A percentile compares a stretch with the other conserved stretches of the same genome.
Conservation (phyloP, 2,888 invertebrate genomes). For the Sarcophaga subvicina region DNA sequence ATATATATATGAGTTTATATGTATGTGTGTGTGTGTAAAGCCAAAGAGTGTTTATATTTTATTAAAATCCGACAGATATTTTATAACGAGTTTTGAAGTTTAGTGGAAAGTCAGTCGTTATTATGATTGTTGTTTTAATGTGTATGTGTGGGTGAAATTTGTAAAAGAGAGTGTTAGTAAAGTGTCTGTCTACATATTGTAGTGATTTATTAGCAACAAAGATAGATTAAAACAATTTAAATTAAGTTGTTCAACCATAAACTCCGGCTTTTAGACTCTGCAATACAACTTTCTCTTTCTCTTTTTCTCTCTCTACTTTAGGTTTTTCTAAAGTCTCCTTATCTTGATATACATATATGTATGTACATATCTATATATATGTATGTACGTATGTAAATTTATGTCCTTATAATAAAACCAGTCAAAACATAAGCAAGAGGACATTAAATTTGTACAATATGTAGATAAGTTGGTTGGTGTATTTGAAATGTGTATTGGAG, state of each 20-base stretch:
- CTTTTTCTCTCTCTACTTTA: too few species aligned
- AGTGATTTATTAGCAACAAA: constrained; percentile 77
- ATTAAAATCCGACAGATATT: neutral
- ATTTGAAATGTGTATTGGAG: neutral
- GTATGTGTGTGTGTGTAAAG: neutral
- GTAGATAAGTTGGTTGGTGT: constrained; percentile 20
- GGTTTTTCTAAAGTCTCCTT: too few species aligned
- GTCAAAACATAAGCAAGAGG: constrained; percentile 36
- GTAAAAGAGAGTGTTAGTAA: neutral
- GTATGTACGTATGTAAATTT: neutral
- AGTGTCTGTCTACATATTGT: constrained; percentile 52
- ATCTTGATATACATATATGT: too few species aligned
- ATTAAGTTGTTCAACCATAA: constrained; percentile 79
- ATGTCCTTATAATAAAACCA: neutral
- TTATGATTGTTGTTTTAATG: constrained; percentile 49
- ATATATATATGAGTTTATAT: neutral
- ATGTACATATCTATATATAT: neutral
- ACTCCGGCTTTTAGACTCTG: constrained; percentile 31
- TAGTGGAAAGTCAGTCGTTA: constrained; percentile 65
- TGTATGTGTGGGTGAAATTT: neutral
- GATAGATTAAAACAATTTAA: constrained; percentile 80
- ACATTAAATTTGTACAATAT: constrained; percentile 48
- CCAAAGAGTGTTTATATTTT: constrained; percentile 7
- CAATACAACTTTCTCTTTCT: neutral
- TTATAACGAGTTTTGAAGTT: constrained; percentile 60